Evolutionary conservation across 30 jellyfish, hydroid and myxozoan species (phyloP), one percentile per base, ranked within the genome.

Genomic region (Pseudorhiza aurosa): DNA sequence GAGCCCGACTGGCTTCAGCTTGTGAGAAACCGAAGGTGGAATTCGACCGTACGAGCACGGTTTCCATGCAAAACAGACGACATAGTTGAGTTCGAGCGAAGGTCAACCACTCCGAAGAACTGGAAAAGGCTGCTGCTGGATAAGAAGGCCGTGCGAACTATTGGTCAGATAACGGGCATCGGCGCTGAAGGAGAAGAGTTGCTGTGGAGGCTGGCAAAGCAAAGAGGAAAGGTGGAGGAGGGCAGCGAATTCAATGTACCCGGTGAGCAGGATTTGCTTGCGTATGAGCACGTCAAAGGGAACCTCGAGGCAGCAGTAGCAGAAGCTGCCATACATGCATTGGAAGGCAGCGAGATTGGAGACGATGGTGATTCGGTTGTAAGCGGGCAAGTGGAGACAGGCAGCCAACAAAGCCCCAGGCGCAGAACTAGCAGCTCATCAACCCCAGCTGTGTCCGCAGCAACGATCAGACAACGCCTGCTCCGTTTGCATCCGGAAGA

Each of bases 181-280:
- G 98, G 96, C 22, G 98, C 96, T 15, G 98, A 84, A 71, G 98
- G 98, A 40, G 98, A 92, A 53, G 98, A 92, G 88, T 90, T 92
- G 17, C 65, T 92, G 73, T 79, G 88, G 95, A 79, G 98, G 11
- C 67, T 92, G 72, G 98, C 98, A 24, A 77, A 72, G 26, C 96
- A 85, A 75, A 80, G 98, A 19, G 89, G 88, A 2, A 85, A 85
- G 74, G 82, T 82, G 18, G 98, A 90, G 24, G 95, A 59, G 8
- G 81, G 70, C 19, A 49, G 39, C 17, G 85, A 65, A 65, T 1
- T 80, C n/a, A 51, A 71, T 65, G 70, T 74, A 71, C 96, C 90
- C 17, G 83, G 92, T 1, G 87, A 72, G 64, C 81, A 85, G 56
- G 98, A 92, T 32, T 39, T 74, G 6, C 65, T 92, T 14, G 98